phyloP scores from a whole-genome alignment of 2,888 invertebrate genomes.

The Scaptodrosophila latifasciaeformis region DNA sequence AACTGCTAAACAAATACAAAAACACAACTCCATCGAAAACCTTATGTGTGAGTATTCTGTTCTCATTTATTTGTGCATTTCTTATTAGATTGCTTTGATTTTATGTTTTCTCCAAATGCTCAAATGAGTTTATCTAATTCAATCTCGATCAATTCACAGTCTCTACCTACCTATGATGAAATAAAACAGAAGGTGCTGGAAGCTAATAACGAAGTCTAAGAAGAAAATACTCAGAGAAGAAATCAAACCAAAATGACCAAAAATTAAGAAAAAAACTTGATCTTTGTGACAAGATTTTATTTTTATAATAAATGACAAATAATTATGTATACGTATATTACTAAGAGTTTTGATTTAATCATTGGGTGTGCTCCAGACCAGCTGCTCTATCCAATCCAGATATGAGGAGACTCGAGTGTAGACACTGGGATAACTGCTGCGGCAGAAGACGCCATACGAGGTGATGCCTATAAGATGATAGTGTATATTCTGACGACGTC shows the following conservation, averaged over 20 bases:
- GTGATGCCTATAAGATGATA: slow-evolving; percentile 72
- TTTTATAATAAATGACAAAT: slow-evolving; percentile 5
- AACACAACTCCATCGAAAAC: slow-evolving; percentile 11
- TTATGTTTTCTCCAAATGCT: too few relatives aligned
- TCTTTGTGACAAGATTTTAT: background rate
- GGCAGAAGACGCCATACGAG: slow-evolving; percentile 71
- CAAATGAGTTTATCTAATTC: background rate
- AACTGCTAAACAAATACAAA: slow-evolving; percentile 10
- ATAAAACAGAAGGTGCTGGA: slow-evolving; percentile 65
- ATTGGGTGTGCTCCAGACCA: slow-evolving; percentile 63
- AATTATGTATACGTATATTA: background rate
- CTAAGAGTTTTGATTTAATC: too few relatives aligned
- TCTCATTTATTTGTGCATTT: slow-evolving; percentile 13
- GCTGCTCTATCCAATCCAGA: slow-evolving; percentile 72
- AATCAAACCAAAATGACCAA: slow-evolving; percentile 54
- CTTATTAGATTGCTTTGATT: slow-evolving; percentile 1
- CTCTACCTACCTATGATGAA: slow-evolving; percentile 72
- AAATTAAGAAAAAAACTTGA: slow-evolving; percentile 25
- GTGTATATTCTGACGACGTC: slow-evolving; percentile 46
- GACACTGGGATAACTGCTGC: slow-evolving; percentile 69
- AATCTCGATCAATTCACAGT: slow-evolving; percentile 42
- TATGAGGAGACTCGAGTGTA: slow-evolving; percentile 68
- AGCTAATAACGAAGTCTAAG: slow-evolving; percentile 64
- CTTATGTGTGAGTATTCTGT: slow-evolving; percentile 26
- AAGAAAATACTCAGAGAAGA: slow-evolving; percentile 47